Percentiles rank a stretch among this genome's conserved stretches.
phyloP scores from a whole-genome alignment of 2,113 vertebrate species.

The Nerophis lumbriciformis region DNA sequence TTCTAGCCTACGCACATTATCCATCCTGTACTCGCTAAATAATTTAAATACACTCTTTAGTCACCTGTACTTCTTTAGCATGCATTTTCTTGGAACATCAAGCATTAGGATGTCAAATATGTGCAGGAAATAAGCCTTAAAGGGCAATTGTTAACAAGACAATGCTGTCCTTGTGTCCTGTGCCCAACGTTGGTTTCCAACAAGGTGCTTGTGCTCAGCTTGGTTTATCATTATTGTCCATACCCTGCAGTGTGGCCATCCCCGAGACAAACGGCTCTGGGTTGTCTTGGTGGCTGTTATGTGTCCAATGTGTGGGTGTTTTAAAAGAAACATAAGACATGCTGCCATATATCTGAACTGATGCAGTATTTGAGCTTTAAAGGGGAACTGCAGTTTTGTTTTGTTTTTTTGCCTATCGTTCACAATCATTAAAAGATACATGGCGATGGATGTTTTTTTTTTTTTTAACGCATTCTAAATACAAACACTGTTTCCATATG shows the following conservation, averaged over 20 bases:
- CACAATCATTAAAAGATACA: no score
- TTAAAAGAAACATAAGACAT: slow-evolving; percentile 52
- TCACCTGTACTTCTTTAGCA: background rate
- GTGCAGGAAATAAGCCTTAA: slow-evolving; percentile 13
- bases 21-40: no score
- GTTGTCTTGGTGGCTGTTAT: slow-evolving; percentile 42
- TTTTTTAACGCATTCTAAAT: no score
- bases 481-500: no score
- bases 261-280: slow-evolving; percentile 43
- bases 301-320: slow-evolving; percentile 54
- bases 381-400: no score
- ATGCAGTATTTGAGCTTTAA: slow-evolving; percentile 40
- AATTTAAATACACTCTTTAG: no score
- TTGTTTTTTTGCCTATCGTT: no score
- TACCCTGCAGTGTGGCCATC: slow-evolving; percentile 53
- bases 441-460: no score
- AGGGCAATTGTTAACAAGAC: slow-evolving; percentile 45
- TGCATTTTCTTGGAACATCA: slow-evolving; percentile 5
- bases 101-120: slow-evolving; percentile 42
- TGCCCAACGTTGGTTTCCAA: slow-evolving; percentile 27
- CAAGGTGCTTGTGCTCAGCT: slow-evolving; percentile 42
- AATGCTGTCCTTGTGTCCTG: slow-evolving; percentile 44
- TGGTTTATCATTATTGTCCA: slow-evolving; percentile 58
- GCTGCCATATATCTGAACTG: slow-evolving; percentile 60
- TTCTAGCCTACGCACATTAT: no score